These are phyloP conservation scores for Sebastes schlegelii DNA, from an alignment of 2,113 vertebrate species.

Conservation along the genomic window DNA sequence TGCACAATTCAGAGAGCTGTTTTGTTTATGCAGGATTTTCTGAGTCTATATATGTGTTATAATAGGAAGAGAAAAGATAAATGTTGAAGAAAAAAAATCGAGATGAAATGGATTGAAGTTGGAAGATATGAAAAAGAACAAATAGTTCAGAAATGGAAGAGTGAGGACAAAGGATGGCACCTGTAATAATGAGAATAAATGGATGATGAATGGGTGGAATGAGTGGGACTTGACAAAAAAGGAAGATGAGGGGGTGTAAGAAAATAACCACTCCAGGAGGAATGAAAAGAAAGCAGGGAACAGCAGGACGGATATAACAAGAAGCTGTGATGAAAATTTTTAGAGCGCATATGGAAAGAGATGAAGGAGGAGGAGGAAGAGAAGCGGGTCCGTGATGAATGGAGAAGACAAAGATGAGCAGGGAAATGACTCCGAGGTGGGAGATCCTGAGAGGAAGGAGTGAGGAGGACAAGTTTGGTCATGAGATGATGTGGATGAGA, in stretches of 20 bases:
- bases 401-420: slow-evolving; percentile 41
- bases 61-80: neutral
- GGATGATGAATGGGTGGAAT: slow-evolving; percentile 55
- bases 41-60: neutral
- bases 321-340: slow-evolving; percentile 33
- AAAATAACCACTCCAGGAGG: slow-evolving; percentile 44
- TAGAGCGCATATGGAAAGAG: slow-evolving; percentile 22
- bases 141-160: neutral
- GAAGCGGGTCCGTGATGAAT: slow-evolving; percentile 17
- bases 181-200: slow-evolving; percentile 56
- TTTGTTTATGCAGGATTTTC: slow-evolving; percentile 10
- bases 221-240: slow-evolving; percentile 56
- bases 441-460: slow-evolving; percentile 38
- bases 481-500: slow-evolving; percentile 62
- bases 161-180: slow-evolving; percentile 30
- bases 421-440: slow-evolving; percentile 43
- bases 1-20: slow-evolving; percentile 13
- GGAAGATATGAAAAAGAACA: neutral
- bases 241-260: slow-evolving; percentile 53
- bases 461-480: slow-evolving; percentile 62
- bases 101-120: neutral
- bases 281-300: slow-evolving; percentile 33
- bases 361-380: slow-evolving; percentile 35
- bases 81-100: neutral
- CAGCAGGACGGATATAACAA: slow-evolving; percentile 22